These are phyloP conservation scores for Microctenopoma steveboyesi DNA, from an alignment of 2,797 vertebrate genomes.

Conservation along the genomic window DNA sequence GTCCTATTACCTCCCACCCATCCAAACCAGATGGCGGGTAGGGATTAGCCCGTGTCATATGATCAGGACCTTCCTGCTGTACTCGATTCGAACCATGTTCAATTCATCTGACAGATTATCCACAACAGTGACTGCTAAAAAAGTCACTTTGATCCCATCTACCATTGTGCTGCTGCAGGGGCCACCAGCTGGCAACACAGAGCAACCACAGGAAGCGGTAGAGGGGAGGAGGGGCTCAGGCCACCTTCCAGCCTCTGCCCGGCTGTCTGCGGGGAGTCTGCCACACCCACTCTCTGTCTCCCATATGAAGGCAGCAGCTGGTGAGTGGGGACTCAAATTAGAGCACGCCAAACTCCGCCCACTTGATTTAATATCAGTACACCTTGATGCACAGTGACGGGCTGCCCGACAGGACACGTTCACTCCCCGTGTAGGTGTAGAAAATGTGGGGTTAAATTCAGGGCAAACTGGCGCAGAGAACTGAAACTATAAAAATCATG, in stretches of 20 bases:
- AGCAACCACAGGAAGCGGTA: constrained; percentile 42
- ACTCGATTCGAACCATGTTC: constrained; percentile 70
- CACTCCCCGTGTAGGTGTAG: not conserved
- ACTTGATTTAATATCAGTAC: constrained; percentile 20
- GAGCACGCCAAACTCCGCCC: constrained; percentile 58
- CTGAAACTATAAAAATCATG: not conserved
- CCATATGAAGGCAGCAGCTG: constrained; percentile 75
- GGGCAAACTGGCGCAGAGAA: not conserved
- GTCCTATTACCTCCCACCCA: constrained; percentile 60
- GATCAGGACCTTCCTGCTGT: constrained; percentile 72
- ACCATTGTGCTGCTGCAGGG: constrained; percentile 67
- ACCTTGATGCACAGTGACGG: constrained; percentile 16
- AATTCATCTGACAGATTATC: constrained; percentile 82
- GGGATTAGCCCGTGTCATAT: constrained; percentile 79
- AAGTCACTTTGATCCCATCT: constrained; percentile 79
- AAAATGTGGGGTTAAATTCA: not conserved
- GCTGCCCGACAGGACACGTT: not conserved
- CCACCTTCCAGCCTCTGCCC: constrained; percentile 66
- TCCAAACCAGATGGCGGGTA: constrained; percentile 78
- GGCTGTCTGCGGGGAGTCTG: constrained; percentile 61
- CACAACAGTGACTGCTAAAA: constrained; percentile 70
- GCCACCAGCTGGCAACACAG: constrained; percentile 75
- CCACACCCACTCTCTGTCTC: constrained; percentile 80
- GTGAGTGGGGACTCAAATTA: constrained; percentile 66
- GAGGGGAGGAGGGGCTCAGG: constrained; percentile 39